Conservation (phyloP, 2,888 invertebrate genomes). For the Brachynemurus nebulosus region DNA sequence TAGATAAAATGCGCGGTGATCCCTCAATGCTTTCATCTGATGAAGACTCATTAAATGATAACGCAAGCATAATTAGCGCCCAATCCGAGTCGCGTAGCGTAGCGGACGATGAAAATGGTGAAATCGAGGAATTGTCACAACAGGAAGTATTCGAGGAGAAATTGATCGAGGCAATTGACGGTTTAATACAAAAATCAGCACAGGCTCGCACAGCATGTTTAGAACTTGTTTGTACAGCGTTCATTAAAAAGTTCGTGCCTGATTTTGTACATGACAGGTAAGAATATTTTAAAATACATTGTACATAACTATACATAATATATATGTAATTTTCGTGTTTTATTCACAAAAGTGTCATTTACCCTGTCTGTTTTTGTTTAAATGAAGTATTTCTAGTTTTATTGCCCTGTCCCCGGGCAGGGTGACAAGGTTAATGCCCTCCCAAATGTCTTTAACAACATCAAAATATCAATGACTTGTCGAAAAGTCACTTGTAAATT, state of each 20-base stretch:
- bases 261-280: slow-evolving; percentile 62
- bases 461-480: too few relatives aligned
- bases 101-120: slow-evolving; percentile 29
- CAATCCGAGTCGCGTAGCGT: slow-evolving; percentile 59
- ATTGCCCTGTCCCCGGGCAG: too few relatives aligned
- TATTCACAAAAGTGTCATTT: too few relatives aligned
- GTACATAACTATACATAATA: too few relatives aligned
- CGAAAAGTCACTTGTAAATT: too few relatives aligned
- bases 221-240: slow-evolving; percentile 53
- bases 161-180: slow-evolving; percentile 74
- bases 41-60: slow-evolving; percentile 67
- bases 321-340: too few relatives aligned
- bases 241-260: slow-evolving; percentile 65
- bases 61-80: slow-evolving; percentile 65
- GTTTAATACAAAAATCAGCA: slow-evolving; percentile 75
- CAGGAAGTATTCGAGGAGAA: slow-evolving; percentile 78
- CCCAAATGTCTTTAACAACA: too few relatives aligned
- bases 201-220: slow-evolving; percentile 65
- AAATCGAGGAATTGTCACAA: slow-evolving; percentile 42
- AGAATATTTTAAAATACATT: slow-evolving; percentile 15
- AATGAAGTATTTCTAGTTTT: too few relatives aligned
- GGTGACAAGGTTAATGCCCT: too few relatives aligned
- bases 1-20: slow-evolving; percentile 7
- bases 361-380: too few relatives aligned
- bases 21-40: slow-evolving; percentile 40